Base-by-base conservation (phyloP, 2,113 vertebrate species). In the Pelodiscus sinensis region DNA sequence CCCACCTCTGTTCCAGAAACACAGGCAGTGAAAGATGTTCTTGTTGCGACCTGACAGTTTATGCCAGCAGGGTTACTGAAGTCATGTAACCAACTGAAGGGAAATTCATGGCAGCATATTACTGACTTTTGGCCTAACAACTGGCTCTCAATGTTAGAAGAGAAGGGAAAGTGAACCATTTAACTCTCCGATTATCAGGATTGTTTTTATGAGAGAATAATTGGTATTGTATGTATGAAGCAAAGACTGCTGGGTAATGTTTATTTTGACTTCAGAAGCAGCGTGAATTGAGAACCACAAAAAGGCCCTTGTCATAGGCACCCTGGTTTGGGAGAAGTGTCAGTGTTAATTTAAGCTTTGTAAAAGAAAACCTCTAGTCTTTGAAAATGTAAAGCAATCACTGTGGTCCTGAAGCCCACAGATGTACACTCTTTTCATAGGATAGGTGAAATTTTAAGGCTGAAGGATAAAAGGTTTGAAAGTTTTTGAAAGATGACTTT, bases 161-260 rank as follows among this genome's bases (percentile, higher is more conserved):
- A 89, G 31, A 60, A 60, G n/a, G 35, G 77, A 93, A 93, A 77
- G 27, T 2, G 57, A 92, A 89, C 89, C 35, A 95, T 80, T 91
- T 92, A 92, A 73, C 44, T 44, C 13, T 56, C 54, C 24, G 86
- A 22, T 91, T 91, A 89, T 83, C 51, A 88, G 15, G 5, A 15
- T 22, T 31, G 50, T 71, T 27, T 85, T 94, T 94, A 86, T 94
- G n/a, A 88, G 73, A 44, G 89, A 86, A 82, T 86, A 3, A 68
- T 73, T 90, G 56, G 38, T 78, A 54, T 54, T 88, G 60, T 83
- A n/a, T 71, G 31, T 35, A 4, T 0, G 2, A 93, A 62, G 71
- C 83, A 92, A 24, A 50, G 58, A 57, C n/a, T 88, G 51, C 44
- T 86, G 79, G 81, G 87, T 84, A 35, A 56, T 35, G 5, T 90